A percentile compares a stretch with the other conserved stretches of the same genome.
These are phyloP conservation scores for Dolichotis patagonum DNA, from an alignment of 2,113 vertebrate genomes.

Conservation along the genomic window DNA sequence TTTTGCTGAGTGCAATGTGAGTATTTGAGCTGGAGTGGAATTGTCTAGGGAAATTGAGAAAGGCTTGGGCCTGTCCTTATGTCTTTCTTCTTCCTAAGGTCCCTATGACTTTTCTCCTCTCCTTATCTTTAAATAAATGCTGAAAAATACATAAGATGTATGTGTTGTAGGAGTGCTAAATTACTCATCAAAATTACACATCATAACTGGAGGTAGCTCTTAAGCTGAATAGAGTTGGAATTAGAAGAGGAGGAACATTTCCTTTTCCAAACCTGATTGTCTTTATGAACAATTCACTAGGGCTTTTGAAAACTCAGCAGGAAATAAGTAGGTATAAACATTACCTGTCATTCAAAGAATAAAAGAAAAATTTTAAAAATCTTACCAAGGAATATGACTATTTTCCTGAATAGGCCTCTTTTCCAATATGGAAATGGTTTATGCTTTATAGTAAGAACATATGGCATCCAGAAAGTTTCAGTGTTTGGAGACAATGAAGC, in stretches of 20 bases:
- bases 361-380: neutral
- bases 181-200: neutral
- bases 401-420: neutral
- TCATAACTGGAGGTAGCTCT: neutral
- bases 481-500: neutral
- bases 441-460: neutral
- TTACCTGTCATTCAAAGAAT: neutral
- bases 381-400: neutral
- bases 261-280: neutral
- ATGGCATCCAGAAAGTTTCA: neutral
- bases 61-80: neutral
- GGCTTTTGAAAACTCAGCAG: neutral
- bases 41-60: neutral
- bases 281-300: neutral
- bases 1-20: neutral
- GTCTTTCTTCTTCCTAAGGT: neutral
- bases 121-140: neutral
- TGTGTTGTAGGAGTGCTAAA: neutral
- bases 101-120: neutral
- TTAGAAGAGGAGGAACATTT: neutral
- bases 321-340: neutral
- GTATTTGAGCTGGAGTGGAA: neutral
- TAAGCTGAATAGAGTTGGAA: slow-evolving; percentile 4
- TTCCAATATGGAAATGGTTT: neutral
- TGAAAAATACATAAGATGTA: neutral